Evolutionary conservation across 2,797 vertebrate genomes (phyloP), one percentile per base, ranked within the genome.

Genomic region (Natrix natrix): DNA sequence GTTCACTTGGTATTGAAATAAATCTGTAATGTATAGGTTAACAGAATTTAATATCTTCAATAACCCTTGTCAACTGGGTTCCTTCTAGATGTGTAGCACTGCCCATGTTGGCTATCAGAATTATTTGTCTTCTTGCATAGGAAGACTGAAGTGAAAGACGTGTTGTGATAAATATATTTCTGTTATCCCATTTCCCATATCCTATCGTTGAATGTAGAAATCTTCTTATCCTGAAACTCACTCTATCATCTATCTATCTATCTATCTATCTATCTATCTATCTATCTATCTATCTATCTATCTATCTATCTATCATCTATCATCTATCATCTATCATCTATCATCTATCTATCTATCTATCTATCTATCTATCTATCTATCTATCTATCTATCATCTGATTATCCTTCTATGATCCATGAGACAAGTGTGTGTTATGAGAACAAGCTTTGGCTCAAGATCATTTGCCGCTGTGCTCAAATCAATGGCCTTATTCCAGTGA

Each of bases 121-220:
- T 78, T 78, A 43, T 78, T 43, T 78, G 74, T 43, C 17, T 43
- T 78, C 74, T 78, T 43, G 74, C 20, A 43, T 10, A 16, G n/a
- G 66, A 7, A 91, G 37, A 32, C 54, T 90, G 20, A 32, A 59
- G 91, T 90, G 88, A 87, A 88, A 92, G 69, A 24, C 52, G 52
- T 86, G 16, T 88, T 17, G 83, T 57, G 93, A 8, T 87, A 10
- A 20, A 74, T 94, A n/a, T 55, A 61, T 74, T 86, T 55, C 61
- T n/a, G 43, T 95, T 95, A 92, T 92, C 52, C 26, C 16, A 87
- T 61, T 55, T 12, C 69, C 87, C 17, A 88, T 61, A 48, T 7
- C 55, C 88, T 91, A 4, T 86, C 78, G 52, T 83, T 88, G 89
- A 94, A 93, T 69, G 78, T 24, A 93, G 90, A 94, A 95, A 93